A percentile compares a stretch with the other conserved stretches of the same genome.
These are phyloP conservation scores for Eudiplozoon nipponicum DNA, from an alignment of 2,888 invertebrate genomes.

Conservation along the genomic window DNA sequence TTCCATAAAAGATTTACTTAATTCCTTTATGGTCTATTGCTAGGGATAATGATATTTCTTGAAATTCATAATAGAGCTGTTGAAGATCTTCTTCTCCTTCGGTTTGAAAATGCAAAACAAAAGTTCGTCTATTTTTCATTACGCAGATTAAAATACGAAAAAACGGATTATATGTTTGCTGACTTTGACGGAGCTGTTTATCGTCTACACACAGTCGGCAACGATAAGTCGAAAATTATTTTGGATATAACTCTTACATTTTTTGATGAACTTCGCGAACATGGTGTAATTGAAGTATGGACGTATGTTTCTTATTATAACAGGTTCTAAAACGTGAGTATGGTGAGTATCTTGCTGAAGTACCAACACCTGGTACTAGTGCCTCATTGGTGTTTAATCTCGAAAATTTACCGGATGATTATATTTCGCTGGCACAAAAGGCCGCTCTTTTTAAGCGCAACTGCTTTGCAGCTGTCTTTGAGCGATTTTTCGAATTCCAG, in stretches of 20 bases:
- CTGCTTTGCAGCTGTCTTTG: constrained; percentile 94
- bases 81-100: constrained; percentile 15
- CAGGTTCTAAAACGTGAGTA: constrained; percentile 29
- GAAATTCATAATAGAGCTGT: constrained; percentile 55
- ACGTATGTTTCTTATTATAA: constrained; percentile 17
- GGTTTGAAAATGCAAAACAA: constrained; percentile 9
- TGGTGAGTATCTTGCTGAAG: constrained; percentile 1
- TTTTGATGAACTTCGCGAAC: constrained; percentile 79
- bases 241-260: constrained; percentile 90
- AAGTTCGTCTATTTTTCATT: not conserved
- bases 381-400: constrained; percentile 65
- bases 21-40: no score
- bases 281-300: constrained; percentile 58
- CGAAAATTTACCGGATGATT: constrained; percentile 58
- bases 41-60: constrained; percentile 37
- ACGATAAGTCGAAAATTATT: constrained; percentile 30
- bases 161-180: constrained; percentile 29
- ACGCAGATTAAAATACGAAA: constrained; percentile 7
- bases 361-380: constrained; percentile 40
- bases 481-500: constrained; percentile 94
- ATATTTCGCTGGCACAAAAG: constrained; percentile 56
- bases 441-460: constrained; percentile 73
- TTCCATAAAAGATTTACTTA: no score
- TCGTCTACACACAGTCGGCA: constrained; percentile 59
- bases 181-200: constrained; percentile 96